These are phyloP conservation scores for Lordiphosa fenestrarum DNA, from an alignment of 2,888 invertebrate genomes.

Conservation along the genomic window DNA sequence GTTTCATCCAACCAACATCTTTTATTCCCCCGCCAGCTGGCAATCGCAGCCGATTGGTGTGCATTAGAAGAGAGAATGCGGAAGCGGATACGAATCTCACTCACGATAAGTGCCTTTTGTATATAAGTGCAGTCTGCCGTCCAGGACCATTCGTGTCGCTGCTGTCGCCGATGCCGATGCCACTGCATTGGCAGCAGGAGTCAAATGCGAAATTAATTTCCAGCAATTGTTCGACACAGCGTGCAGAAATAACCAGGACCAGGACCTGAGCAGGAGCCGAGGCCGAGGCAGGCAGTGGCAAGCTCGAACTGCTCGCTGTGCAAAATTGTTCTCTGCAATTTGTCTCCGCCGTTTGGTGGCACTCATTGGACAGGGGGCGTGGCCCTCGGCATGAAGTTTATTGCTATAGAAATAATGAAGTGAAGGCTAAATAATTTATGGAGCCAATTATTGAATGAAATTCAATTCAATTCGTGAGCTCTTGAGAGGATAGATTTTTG, in stretches of 20 bases:
- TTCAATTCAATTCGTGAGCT: constrained; percentile 27
- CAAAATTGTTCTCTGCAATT: constrained; percentile 55
- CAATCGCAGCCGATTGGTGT: constrained; percentile 37
- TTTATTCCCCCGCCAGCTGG: constrained; percentile 1
- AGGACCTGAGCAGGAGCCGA: neutral
- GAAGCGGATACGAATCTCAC: constrained; percentile 60
- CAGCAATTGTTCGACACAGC: constrained; percentile 59
- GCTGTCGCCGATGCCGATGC: constrained; percentile 1
- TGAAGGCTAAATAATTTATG: constrained; percentile 55
- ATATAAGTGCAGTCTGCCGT: constrained; percentile 51
- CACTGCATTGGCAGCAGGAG: constrained; percentile 39
- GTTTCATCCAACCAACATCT: neutral
- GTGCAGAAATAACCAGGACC: constrained; percentile 47
- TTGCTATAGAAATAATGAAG: constrained; percentile 59
- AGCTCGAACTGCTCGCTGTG: constrained; percentile 48
- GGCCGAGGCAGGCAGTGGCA: neutral
- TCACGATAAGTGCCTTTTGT: constrained; percentile 64
- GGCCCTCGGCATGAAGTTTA: constrained; percentile 44
- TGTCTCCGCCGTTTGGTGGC: constrained; percentile 39
- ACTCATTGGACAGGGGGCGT: neutral
- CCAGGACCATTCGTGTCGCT: neutral
- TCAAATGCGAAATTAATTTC: constrained; percentile 67
- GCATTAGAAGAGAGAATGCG: constrained; percentile 50
- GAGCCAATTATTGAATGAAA: constrained; percentile 58
- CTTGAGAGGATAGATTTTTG: neutral